These are phyloP conservation scores for Linnaemya tessellans DNA, from an alignment of 2,888 invertebrate genomes.

Conservation along the genomic window DNA sequence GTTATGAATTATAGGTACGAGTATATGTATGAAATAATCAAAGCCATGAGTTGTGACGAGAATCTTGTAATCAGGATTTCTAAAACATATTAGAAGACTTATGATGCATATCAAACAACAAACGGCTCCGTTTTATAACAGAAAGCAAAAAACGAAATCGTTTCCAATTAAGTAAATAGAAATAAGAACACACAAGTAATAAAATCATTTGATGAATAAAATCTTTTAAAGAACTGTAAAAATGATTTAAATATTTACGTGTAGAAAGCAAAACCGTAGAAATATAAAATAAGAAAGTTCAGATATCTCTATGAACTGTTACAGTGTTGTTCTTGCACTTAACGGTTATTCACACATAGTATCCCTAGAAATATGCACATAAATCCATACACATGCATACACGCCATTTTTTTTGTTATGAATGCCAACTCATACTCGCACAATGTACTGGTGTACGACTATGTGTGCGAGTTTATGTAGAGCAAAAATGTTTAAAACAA, in stretches of 20 bases:
- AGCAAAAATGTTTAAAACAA: slow-evolving; percentile 15
- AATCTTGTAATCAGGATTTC: too few species aligned
- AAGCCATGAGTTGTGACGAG: too few species aligned
- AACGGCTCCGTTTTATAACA: too few species aligned
- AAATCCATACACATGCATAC: background rate
- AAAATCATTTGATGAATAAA: background rate
- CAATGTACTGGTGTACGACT: too few species aligned
- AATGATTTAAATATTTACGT: background rate
- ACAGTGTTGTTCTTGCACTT: slow-evolving; percentile 44
- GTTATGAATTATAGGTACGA: too few species aligned
- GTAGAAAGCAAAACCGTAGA: background rate
- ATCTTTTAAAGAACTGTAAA: background rate
- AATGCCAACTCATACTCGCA: background rate
- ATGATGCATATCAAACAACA: too few species aligned
- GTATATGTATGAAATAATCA: too few species aligned
- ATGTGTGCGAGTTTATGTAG: background rate
- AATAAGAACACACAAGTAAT: background rate
- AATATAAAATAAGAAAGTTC: background rate
- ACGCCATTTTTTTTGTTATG: background rate
- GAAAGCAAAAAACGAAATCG: too few species aligned
- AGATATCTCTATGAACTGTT: slow-evolving; percentile 5
- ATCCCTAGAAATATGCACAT: background rate
- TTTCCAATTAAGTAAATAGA: too few species aligned
- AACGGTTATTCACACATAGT: slow-evolving; percentile 48
- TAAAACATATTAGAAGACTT: too few species aligned